Conservation (phyloP, 1,140 invertebrate genomes). For the Temnothorax nylanderi region DNA sequence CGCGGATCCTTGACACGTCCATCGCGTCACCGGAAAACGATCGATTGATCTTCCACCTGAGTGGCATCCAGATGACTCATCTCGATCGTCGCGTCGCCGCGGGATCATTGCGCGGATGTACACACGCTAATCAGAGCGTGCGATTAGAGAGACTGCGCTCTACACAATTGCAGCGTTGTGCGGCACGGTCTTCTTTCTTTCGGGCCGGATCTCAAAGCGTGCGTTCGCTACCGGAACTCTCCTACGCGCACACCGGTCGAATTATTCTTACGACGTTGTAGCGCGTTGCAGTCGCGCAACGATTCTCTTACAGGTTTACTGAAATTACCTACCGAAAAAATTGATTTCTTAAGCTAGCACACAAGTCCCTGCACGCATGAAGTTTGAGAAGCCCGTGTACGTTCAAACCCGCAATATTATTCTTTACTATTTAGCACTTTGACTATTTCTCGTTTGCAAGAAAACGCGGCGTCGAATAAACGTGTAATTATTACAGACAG, state of each 20-base stretch:
- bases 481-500: background rate
- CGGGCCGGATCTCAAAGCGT: constrained; percentile 48
- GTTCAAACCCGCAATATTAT: background rate
- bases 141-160: constrained; percentile 61
- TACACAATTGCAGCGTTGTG: constrained; percentile 50
- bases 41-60: constrained; percentile 34
- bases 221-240: constrained; percentile 47
- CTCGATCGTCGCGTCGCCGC: constrained; percentile 31
- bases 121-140: constrained; percentile 64
- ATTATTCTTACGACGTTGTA: constrained; percentile 28
- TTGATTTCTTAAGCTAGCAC: background rate
- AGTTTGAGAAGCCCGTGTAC: no score
- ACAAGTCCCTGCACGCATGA: background rate
- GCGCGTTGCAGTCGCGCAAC: constrained; percentile 3
- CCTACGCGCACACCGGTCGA: constrained; percentile 60
- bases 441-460: background rate
- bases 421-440: background rate
- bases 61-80: constrained; percentile 40
- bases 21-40: constrained; percentile 30
- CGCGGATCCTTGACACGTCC: background rate
- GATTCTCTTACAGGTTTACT: background rate
- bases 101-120: constrained; percentile 57
- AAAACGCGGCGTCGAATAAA: background rate
- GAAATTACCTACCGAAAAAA: background rate
- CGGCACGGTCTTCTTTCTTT: constrained; percentile 50